Conservation (phyloP, 2,888 invertebrate genomes). For the Brachyptera putata region DNA sequence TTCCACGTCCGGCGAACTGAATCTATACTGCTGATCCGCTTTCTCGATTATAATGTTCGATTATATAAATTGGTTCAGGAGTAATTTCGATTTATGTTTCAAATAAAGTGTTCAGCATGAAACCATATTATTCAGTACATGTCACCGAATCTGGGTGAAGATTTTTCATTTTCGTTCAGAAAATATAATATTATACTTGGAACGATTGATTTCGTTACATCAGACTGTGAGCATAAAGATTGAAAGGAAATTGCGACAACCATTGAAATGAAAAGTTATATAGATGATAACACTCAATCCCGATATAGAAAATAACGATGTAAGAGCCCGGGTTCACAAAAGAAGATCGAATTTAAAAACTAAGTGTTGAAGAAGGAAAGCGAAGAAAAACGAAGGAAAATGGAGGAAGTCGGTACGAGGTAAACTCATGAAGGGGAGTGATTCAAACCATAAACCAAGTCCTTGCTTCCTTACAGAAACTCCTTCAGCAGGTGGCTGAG, state of each 20-base stretch:
- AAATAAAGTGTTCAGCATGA: no score
- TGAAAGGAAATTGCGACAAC: neutral
- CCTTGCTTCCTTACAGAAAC: neutral
- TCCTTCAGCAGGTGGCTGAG: conserved; percentile 16
- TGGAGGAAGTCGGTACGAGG: no score
- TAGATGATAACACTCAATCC: neutral
- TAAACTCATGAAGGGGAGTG: neutral
- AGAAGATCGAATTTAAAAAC: conserved; percentile 2
- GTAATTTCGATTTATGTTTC: no score
- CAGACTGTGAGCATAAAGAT: neutral
- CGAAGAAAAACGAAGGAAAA: no score
- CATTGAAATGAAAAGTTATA: conserved; percentile 4
- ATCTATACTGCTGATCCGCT: no score
- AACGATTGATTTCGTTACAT: neutral
- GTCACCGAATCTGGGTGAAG: no score
- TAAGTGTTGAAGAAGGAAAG: conserved; percentile 1
- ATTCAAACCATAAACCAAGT: conserved; percentile 17
- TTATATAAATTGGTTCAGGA: no score
- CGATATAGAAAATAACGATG: conserved; percentile 9
- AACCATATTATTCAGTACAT: no score
- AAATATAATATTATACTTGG: no score
- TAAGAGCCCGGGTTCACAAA: neutral
- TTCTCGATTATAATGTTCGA: no score
- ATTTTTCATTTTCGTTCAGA: no score
- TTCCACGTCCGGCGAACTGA: no score